Conservation (phyloP, 2,113 vertebrate species). For the Naja naja region DNA sequence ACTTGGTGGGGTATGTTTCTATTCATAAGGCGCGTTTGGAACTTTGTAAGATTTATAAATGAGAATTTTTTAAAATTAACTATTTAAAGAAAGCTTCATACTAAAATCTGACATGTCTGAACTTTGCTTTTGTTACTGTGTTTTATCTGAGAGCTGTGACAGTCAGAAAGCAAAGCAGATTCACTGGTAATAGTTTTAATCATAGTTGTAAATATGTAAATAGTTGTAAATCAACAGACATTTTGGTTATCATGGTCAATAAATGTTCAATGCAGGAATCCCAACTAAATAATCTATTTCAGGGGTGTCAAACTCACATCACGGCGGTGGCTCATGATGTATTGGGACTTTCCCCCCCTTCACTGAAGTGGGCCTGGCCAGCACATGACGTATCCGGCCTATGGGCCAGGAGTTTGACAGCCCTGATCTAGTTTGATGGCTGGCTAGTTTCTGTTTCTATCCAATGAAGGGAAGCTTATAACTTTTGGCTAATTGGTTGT, state of each 20-base stretch:
- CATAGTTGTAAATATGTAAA: too few species aligned
- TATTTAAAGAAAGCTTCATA: neutral
- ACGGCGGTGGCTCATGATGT: too few species aligned
- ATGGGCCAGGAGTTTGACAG: too few species aligned
- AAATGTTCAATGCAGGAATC: neutral
- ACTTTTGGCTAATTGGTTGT: neutral
- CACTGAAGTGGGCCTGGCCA: too few species aligned
- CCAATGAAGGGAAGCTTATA: neutral
- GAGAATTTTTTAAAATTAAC: neutral
- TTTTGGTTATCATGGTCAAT: neutral
- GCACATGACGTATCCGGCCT: too few species aligned
- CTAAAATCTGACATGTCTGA: neutral
- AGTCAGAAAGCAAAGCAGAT: neutral
- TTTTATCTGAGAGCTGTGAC: neutral
- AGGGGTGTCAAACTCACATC: too few species aligned
- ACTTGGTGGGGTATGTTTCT: accelerated
- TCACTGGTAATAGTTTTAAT: neutral
- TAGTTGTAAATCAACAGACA: neutral
- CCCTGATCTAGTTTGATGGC: neutral
- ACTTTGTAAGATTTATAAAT: neutral
- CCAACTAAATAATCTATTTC: neutral
- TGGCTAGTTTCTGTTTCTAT: neutral
- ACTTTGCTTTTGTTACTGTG: neutral
- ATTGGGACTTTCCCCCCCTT: too few species aligned
- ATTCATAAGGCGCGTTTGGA: neutral